These are phyloP conservation scores for Drosophila anomalipes DNA, from an alignment of 2,888 invertebrate species.

Conservation along the genomic window DNA sequence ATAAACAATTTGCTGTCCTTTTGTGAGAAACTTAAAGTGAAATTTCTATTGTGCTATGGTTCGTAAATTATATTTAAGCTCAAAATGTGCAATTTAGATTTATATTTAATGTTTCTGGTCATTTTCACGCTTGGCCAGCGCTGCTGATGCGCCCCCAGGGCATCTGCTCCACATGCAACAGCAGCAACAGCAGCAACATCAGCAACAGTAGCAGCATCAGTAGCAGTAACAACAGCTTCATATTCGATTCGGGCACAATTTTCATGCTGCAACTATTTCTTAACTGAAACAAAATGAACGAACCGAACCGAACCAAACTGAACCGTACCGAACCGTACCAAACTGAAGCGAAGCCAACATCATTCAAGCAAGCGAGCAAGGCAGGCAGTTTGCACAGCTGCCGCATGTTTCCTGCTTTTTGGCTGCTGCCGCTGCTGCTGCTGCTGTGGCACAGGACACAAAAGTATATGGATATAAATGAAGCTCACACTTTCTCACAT, in stretches of 20 bases:
- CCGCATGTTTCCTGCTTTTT: conserved; percentile 68
- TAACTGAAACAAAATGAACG: conserved; percentile 52
- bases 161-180: conserved; percentile 20
- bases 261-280: conserved; percentile 67
- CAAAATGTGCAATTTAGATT: conserved; percentile 70
- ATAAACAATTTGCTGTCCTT: conserved; percentile 24
- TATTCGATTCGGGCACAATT: conserved; percentile 67
- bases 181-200: conserved; percentile 28
- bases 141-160: conserved; percentile 46
- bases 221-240: conserved; percentile 26
- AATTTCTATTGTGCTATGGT: conserved; percentile 58
- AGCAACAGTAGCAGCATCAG: conserved; percentile 4
- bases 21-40: conserved; percentile 51
- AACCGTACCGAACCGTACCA: neutral
- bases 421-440: conserved; percentile 11
- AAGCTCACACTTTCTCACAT: conserved; percentile 46
- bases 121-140: conserved; percentile 69
- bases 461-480: conserved; percentile 75
- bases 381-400: conserved; percentile 62
- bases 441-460: conserved; percentile 40
- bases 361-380: conserved; percentile 1
- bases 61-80: conserved; percentile 48
- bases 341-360: conserved; percentile 21
- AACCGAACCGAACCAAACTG: conserved; percentile 10
- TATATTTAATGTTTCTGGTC: conserved; percentile 72